Evolutionary conservation across 37 sponge, comb jelly and placozoan species (phyloP), one percentile per base, ranked within the genome.

Genomic region (Agelas oroides): DNA sequence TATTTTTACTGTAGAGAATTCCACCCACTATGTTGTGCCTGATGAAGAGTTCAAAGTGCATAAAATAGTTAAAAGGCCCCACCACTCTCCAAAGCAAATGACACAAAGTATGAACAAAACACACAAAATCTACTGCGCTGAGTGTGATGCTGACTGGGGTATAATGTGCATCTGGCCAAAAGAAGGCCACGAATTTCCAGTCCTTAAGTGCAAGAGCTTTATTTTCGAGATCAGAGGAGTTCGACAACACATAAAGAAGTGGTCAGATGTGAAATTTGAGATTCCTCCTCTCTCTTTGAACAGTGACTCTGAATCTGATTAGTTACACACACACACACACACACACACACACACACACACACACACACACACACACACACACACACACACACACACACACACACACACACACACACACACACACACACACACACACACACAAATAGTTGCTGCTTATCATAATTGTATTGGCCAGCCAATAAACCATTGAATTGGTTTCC

Each of bases 91-190:
- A 33, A 17, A 36, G 0, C 37, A 69, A 20, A 36, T 33, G 17
- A 69, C 18, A 20, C 36, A 69, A 69, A 32, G 32, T 8, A 38
- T 35, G 36, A 38, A 33, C 0, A 36, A 78, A 33, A 71, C 64
- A n/a, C 35, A 84, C 36, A 93, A 93, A 54, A 88, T 93, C 54
- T 21, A 61, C 52, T 93, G 93, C 64, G 39, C 21, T 0, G 24
- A 62, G 36, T 93, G 93, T 39, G 67, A 72, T 15, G 25, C 23
- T 23, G 83, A 85, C n/a, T 93, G 93, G 93, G 93, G 93, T 30
- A 67, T 82, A 0, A 57, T 69, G 58, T 57, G 66, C 23, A 62
- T 33, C 27, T 84, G 81, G 90, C 58, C 64, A 0, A 56, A 15
- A n/a, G 28, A 25, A 27, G 71, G 82, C 12, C 16, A 33, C 6